Percentiles rank a stretch among this genome's conserved stretches.
Conservation (phyloP, 1,140 invertebrate genomes). For the Anadara kagoshimensis region DNA sequence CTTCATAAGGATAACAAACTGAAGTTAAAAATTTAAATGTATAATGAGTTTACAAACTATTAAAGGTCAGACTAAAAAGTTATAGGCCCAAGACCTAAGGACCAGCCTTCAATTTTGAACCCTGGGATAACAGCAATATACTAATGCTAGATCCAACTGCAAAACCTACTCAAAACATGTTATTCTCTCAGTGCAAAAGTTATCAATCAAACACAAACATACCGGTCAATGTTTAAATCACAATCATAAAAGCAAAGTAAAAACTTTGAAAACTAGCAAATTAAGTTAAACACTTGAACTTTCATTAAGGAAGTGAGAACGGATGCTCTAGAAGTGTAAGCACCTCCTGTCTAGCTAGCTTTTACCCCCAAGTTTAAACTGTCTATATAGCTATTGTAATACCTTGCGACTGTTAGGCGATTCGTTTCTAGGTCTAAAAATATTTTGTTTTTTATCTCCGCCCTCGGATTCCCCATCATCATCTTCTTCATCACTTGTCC, state of each 20-base stretch:
- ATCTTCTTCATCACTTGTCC: constrained; percentile 44
- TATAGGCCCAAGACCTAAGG: background rate
- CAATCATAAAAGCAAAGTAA: too few relatives aligned
- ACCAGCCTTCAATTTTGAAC: background rate
- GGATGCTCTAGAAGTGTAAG: too few relatives aligned
- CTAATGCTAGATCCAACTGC: background rate
- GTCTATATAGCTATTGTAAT: background rate
- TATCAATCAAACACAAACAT: background rate
- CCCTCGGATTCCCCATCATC: constrained; percentile 79
- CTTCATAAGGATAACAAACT: too few relatives aligned
- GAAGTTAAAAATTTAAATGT: too few relatives aligned
- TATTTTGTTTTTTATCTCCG: constrained; percentile 68
- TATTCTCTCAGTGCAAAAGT: background rate
- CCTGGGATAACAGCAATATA: background rate
- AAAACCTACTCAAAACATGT: background rate
- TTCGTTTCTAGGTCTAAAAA: constrained; percentile 87
- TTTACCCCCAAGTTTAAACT: background rate
- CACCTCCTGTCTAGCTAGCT: too few relatives aligned
- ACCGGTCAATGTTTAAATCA: too few relatives aligned
- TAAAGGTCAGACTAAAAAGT: background rate
- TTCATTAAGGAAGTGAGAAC: too few relatives aligned
- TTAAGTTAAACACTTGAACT: too few relatives aligned
- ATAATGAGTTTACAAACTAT: background rate
- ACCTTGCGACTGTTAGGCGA: constrained; percentile 89
- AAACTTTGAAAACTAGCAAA: too few relatives aligned